Conservation (phyloP, 2,113 vertebrate species). For the Labeo rohita region DNA sequence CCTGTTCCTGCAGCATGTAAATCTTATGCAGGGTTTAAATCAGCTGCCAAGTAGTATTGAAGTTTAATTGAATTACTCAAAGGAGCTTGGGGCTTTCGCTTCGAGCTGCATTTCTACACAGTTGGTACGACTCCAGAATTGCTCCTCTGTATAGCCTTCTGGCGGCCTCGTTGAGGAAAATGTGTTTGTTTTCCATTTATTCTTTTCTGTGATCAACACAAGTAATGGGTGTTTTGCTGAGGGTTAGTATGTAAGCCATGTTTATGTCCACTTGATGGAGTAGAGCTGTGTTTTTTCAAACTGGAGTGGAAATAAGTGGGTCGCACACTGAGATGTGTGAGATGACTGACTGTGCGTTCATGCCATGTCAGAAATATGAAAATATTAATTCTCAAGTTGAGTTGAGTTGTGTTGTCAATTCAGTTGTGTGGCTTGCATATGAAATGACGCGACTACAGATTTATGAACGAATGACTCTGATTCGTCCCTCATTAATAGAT, state of each 20-base stretch:
- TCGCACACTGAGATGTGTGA: not conserved
- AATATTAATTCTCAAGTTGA: not conserved
- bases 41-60: slow-evolving; percentile 58
- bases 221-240: slow-evolving; percentile 9
- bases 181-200: slow-evolving; percentile 1
- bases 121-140: slow-evolving; percentile 32
- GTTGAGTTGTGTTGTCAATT: too few species aligned
- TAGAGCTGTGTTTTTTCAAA: not conserved
- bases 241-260: slow-evolving; percentile 16
- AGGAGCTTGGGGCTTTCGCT: slow-evolving; percentile 33
- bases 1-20: slow-evolving; percentile 55
- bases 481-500: too few species aligned
- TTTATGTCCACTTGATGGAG: not conserved
- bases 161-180: slow-evolving; percentile 12
- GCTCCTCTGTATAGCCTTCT: slow-evolving; percentile 6
- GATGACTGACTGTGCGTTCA: not conserved
- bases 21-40: slow-evolving; percentile 58
- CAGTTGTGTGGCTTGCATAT: too few species aligned
- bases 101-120: slow-evolving; percentile 17
- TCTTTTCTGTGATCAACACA: slow-evolving; percentile 19
- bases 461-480: not conserved
- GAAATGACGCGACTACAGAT: not conserved
- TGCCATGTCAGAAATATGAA: not conserved
- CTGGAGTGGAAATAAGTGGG: not conserved
- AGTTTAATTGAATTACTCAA: slow-evolving; percentile 63